phyloP scores from a whole-genome alignment of 92 coral and sea anemone species.

The Actinostola sp. region DNA sequence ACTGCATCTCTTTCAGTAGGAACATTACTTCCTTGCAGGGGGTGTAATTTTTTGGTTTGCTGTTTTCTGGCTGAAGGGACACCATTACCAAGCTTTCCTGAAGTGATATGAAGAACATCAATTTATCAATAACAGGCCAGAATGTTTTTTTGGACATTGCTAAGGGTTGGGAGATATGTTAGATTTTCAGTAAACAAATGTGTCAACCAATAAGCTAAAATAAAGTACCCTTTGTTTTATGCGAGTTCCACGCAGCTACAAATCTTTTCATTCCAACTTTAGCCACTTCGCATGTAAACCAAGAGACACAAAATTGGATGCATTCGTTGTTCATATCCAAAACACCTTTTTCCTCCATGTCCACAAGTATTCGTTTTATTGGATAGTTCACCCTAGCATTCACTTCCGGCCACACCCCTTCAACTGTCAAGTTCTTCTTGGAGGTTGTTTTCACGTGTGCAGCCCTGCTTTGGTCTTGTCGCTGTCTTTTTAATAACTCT shows the following conservation, averaged over 20 bases:
- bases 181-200: too few species aligned
- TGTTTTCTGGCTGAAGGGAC: conserved; percentile 25
- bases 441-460: conserved; percentile 54
- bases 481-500: conserved; percentile 28
- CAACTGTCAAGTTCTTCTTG: conserved; percentile 37
- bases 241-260: conserved; percentile 36
- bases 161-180: too few species aligned
- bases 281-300: conserved; percentile 28
- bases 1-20: conserved; percentile 43
- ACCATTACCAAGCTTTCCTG: conserved; percentile 34
- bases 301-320: conserved; percentile 17
- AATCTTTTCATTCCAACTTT: conserved; percentile 35
- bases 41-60: conserved; percentile 30
- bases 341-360: conserved; percentile 38
- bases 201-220: too few species aligned
- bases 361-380: conserved; percentile 39
- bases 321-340: conserved; percentile 38
- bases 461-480: conserved; percentile 33
- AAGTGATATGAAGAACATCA: too few species aligned
- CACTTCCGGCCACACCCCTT: conserved; percentile 55
- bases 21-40: conserved; percentile 28
- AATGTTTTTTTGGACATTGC: too few species aligned
- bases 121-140: too few species aligned
- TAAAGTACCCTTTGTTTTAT: conserved; percentile 25
- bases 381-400: conserved; percentile 41